Evolutionary conservation across 30 jellyfish, hydroid and myxozoan genomes (phyloP).

Genomic region (Aurelia sp.): DNA sequence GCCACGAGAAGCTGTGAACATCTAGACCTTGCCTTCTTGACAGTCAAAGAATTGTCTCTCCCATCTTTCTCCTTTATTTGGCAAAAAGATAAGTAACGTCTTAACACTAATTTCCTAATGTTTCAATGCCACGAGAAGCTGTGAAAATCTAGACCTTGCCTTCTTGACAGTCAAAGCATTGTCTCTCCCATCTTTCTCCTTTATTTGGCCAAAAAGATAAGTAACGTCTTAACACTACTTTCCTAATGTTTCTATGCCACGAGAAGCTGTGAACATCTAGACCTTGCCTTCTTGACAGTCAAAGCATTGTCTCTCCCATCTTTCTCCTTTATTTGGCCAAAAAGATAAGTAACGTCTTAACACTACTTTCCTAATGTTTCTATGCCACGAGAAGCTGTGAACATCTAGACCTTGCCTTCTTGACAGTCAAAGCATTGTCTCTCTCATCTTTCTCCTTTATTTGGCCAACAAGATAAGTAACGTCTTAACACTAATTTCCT

Average conservation of each 20-base stretch:
- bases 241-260: slow-evolving; percentile 58
- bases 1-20: slow-evolving; percentile 58
- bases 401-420: not conserved
- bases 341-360: too few species aligned
- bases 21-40: not conserved
- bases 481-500: slow-evolving; percentile 17
- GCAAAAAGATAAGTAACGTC: too few species aligned
- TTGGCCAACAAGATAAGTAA: too few species aligned
- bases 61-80: too few species aligned
- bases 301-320: slow-evolving; percentile 14
- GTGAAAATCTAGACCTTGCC: slow-evolving; percentile 51
- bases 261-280: slow-evolving; percentile 69
- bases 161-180: slow-evolving; percentile 58
- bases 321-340: not conserved
- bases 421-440: too few species aligned
- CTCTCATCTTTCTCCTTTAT: too few species aligned
- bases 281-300: slow-evolving; percentile 45
- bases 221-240: not conserved
- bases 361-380: slow-evolving; percentile 50
- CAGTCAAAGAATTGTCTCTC: too few species aligned
- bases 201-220: too few species aligned
- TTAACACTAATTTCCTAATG: slow-evolving; percentile 36
- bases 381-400: slow-evolving; percentile 51
- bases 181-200: slow-evolving; percentile 63
- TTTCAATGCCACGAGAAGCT: slow-evolving; percentile 64